These are phyloP conservation scores for Austrolebias charrua DNA, from an alignment of 2,797 vertebrate genomes.

Conservation along the genomic window DNA sequence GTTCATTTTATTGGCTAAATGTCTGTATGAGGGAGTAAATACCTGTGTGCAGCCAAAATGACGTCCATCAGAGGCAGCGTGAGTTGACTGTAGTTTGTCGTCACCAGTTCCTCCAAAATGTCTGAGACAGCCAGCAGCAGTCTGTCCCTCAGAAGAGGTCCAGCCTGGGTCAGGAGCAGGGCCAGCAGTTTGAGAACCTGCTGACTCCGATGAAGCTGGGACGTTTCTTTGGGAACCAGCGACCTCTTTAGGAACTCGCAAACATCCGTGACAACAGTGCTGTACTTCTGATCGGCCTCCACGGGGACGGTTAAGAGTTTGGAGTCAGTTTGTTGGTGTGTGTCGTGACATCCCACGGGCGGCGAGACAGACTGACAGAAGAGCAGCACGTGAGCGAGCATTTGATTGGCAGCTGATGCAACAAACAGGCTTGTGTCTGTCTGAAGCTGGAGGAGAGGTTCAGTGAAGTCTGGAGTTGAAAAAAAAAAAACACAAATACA, in stretches of 20 bases:
- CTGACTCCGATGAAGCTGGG: constrained; percentile 48
- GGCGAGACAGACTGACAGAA: constrained; percentile 56
- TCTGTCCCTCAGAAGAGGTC: constrained; percentile 66
- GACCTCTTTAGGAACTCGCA: constrained; percentile 74
- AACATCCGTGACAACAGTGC: constrained; percentile 62
- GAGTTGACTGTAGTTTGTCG: constrained; percentile 66
- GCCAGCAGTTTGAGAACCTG: constrained; percentile 83
- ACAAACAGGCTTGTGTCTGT: constrained; percentile 90
- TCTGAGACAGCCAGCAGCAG: constrained; percentile 77
- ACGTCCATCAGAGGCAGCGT: constrained; percentile 80
- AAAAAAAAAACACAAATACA: neutral
- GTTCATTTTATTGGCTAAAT: no score
- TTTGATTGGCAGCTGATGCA: constrained; percentile 84
- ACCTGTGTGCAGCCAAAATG: constrained; percentile 84
- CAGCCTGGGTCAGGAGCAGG: constrained; percentile 74
- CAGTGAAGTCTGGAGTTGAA: constrained; percentile 77
- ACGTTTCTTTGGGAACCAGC: constrained; percentile 65
- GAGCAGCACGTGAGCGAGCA: constrained; percentile 82
- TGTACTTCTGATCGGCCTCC: constrained; percentile 54
- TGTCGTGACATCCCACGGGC: neutral
- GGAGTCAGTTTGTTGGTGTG: constrained; percentile 2
- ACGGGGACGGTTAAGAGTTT: neutral
- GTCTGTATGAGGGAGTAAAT: no score
- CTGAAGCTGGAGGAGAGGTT: constrained; percentile 84
- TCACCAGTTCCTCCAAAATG: constrained; percentile 75